Evolutionary conservation across 2,888 invertebrate genomes (phyloP).

Genomic region (Agriopis aurantiaria): DNA sequence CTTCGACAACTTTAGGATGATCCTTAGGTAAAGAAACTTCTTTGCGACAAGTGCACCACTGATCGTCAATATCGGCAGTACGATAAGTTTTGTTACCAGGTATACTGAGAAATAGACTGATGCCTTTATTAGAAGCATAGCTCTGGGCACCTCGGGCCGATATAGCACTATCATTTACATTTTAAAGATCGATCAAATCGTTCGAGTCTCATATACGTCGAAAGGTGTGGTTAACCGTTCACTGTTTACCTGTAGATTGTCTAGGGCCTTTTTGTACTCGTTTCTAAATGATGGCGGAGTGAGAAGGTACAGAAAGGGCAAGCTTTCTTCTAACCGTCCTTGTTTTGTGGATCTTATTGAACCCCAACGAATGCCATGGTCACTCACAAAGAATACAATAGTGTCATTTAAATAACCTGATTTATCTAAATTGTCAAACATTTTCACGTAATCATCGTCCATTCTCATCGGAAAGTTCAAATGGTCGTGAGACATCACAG

Average conservation of each 20-base stretch:
- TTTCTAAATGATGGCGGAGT: constrained; percentile 91
- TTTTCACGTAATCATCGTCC: constrained; percentile 88
- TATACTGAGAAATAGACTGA: constrained; percentile 92
- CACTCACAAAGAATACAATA: constrained; percentile 91
- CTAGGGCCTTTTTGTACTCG: constrained; percentile 87
- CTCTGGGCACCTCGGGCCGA: constrained; percentile 61
- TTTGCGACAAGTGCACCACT: constrained; percentile 96
- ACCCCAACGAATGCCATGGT: constrained; percentile 96
- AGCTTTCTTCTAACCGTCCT: constrained; percentile 94
- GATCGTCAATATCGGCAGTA: constrained; percentile 91
- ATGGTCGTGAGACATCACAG: constrained; percentile 93
- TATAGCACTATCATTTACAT: constrained; percentile 73
- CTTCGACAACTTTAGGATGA: constrained; percentile 83
- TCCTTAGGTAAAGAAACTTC: constrained; percentile 85
- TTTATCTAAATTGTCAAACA: constrained; percentile 85
- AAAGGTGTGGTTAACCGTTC: constrained; percentile 92
- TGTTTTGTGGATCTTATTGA: constrained; percentile 93
- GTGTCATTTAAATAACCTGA: constrained; percentile 88
- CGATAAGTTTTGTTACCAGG: constrained; percentile 91
- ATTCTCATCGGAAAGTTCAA: constrained; percentile 92
- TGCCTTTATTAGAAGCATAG: constrained; percentile 83
- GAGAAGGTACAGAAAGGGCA: constrained; percentile 92
- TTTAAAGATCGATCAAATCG: constrained; percentile 87
- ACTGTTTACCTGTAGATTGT: constrained; percentile 89
- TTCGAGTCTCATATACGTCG: constrained; percentile 92